phyloP scores from a whole-genome alignment of 2,113 vertebrate genomes.

The Gallinago media region DNA sequence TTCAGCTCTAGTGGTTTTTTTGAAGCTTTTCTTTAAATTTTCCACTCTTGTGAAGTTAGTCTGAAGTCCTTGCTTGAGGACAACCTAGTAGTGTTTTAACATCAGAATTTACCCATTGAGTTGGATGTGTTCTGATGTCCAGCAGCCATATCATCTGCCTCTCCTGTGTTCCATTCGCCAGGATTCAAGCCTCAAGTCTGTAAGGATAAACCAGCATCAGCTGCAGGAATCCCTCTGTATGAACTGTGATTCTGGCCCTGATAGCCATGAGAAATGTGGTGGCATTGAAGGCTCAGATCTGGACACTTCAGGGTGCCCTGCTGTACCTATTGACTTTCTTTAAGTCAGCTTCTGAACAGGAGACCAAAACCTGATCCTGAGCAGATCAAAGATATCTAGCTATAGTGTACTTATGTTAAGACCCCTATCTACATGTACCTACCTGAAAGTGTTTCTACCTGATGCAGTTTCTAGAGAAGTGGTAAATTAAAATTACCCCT shows the following conservation, averaged over 20 bases:
- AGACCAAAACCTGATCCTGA: not conserved
- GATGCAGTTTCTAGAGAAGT: not conserved
- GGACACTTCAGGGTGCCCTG: not conserved
- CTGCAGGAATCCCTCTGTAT: not conserved
- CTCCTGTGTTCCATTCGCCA: not conserved
- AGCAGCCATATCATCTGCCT: not conserved
- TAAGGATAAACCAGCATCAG: not conserved
- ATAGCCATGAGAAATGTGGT: not conserved
- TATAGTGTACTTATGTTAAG: not conserved
- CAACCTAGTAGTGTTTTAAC: not conserved
- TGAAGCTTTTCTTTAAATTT: not conserved
- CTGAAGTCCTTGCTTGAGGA: not conserved
- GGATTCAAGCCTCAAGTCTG: not conserved
- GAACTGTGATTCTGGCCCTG: not conserved
- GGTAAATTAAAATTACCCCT: not conserved
- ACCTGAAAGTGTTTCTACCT: not conserved
- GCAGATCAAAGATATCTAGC: not conserved
- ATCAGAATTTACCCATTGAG: not conserved
- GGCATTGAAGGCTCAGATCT: not conserved
- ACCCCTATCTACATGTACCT: not conserved
- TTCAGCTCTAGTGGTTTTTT: not conserved
- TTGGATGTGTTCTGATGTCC: not conserved
- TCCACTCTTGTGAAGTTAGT: not conserved
- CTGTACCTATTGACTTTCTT: not conserved
- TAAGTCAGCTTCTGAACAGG: not conserved